Evolutionary conservation across 2,797 vertebrate species (phyloP).

Genomic region (Leptatherina wallacei): DNA sequence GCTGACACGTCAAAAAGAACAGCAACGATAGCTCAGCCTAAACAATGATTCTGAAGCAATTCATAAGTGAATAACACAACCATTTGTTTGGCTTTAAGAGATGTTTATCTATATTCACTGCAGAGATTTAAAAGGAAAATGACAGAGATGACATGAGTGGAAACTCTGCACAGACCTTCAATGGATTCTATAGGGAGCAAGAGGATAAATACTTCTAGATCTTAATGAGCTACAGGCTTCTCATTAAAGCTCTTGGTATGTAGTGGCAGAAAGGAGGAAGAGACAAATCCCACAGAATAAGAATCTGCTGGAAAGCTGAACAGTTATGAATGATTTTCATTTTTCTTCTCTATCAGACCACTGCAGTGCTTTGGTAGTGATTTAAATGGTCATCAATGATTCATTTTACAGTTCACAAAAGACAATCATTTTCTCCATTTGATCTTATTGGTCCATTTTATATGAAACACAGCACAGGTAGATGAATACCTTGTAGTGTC

Average conservation of each 20-base stretch:
- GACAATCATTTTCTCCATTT: conserved; percentile 59
- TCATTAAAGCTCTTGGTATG: conserved; percentile 36
- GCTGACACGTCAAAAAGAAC: conserved; percentile 19
- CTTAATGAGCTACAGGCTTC: conserved; percentile 49
- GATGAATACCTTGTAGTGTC: conserved; percentile 47
- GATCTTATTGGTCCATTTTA: conserved; percentile 60
- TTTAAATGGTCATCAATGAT: neutral
- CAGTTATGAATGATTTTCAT: neutral
- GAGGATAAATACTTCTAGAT: conserved; percentile 32
- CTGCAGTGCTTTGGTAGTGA: neutral
- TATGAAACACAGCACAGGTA: conserved; percentile 63
- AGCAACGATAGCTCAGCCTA: neutral
- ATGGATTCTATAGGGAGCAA: conserved; percentile 44
- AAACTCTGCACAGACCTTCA: conserved; percentile 17
- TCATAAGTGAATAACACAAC: conserved; percentile 1
- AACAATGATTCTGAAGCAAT: conserved; percentile 5
- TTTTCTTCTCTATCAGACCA: neutral
- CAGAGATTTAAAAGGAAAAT: neutral
- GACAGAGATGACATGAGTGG: neutral
- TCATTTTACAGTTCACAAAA: conserved; percentile 34
- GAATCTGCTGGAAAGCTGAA: neutral
- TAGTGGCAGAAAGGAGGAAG: conserved; percentile 13
- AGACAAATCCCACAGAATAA: neutral
- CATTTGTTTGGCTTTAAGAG: neutral
- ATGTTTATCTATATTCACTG: conserved; percentile 10